Base-by-base conservation (phyloP, 37 sponge, comb jelly and placozoan genomes). In the Hexactinellida sp. region DNA sequence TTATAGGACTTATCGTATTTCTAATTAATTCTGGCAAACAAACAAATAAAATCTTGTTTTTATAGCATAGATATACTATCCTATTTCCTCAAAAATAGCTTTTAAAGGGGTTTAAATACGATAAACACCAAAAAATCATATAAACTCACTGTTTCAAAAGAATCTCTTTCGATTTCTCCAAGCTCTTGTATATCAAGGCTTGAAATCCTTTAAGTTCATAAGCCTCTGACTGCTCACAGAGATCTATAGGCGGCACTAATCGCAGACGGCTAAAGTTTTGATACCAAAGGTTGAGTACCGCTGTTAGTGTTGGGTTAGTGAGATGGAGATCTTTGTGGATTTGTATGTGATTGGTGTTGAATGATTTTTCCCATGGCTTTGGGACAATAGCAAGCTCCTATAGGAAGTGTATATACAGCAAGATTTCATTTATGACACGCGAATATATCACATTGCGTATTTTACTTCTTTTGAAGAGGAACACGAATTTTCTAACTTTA, bases 231-330 rank as follows among this genome's bases (percentile, higher is more conserved):
- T 85, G 83, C 30, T 55, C 51, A 41, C 90, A 87, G 38, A 97
- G 85, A 0, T 51, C 86, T 0, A 24, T 55, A 1, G 85, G 39
- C 21, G 90, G 87, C 21, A 97, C 90, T 71, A 97, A 82, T 5
- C 94, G 55, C 39, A 93, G 36, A 36, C 35, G 0, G 32, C 94
- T 93, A 83, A 36, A 93, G 3, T 89, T 86, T 83, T 88, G 89
- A 83, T 94, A 85, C 97, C 97, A 97, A 38, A 85, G 36, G 54
- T 93, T 93, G 47, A 97, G 90, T 24, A 97, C 92, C 38, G 92
- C 87, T 37, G 84, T 54, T 86, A 94, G 55, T 16, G 91, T 93
- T 24, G 95, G 95, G 71, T 97, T 97, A 36, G 95, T 93, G 0
- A 89, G 55, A 54, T 86, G 90, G 34, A 97, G 94, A 13, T 36